These are phyloP conservation scores for Theonella swinhoei DNA, from an alignment of 37 sponge, comb jelly and placozoan species.

Conservation along the genomic window DNA sequence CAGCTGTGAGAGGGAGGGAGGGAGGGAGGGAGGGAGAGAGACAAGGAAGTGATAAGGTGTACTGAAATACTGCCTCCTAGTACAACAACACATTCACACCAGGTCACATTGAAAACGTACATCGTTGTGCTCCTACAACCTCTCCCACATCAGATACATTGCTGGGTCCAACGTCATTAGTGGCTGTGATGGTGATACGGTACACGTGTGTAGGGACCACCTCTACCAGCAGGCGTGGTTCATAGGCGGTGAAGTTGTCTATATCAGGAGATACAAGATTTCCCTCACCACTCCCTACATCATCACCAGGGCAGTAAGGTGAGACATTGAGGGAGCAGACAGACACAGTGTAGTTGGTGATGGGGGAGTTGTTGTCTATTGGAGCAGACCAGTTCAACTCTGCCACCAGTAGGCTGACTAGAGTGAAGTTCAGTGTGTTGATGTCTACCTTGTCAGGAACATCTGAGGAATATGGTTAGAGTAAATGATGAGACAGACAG, in stretches of 20 bases:
- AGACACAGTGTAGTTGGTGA: constrained; percentile 22
- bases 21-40: constrained; percentile 11
- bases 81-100: too few relatives aligned
- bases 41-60: not conserved
- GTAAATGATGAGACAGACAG: too few relatives aligned
- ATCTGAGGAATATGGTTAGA: too few relatives aligned
- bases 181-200: not conserved
- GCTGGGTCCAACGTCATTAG: not conserved
- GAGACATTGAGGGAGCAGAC: not conserved
- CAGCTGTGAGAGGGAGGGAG: constrained; percentile 2
- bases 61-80: too few relatives aligned
- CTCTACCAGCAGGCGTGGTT: not conserved
- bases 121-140: too few relatives aligned
- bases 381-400: constrained; percentile 24
- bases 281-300: not conserved
- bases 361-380: constrained; percentile 27
- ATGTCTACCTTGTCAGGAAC: constrained; percentile 25
- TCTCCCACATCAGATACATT: not conserved
- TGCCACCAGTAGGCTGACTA: not conserved
- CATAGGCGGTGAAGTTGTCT: not conserved
- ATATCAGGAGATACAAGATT: not conserved
- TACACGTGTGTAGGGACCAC: not conserved
- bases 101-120: too few relatives aligned
- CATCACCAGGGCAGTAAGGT: not conserved
- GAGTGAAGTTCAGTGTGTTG: not conserved